Evolutionary conservation across 2,888 invertebrate genomes (phyloP).

Genomic region (Euspilapteryx auroguttella): DNA sequence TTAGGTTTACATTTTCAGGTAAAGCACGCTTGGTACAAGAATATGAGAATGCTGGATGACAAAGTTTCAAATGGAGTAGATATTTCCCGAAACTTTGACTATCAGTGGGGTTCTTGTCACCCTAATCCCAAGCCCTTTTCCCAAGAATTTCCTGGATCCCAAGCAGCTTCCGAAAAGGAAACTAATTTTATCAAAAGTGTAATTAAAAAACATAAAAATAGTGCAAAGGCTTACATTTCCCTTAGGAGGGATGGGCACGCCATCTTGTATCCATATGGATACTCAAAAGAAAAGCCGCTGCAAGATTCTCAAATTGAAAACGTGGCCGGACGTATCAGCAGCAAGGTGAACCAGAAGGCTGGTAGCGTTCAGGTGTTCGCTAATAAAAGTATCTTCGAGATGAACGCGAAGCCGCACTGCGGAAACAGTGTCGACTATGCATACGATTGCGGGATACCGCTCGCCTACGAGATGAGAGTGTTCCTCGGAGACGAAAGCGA

Average conservation of each 20-base stretch:
- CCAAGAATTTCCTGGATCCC: conserved; percentile 63
- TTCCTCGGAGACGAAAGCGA: conserved; percentile 22
- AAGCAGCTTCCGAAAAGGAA: conserved; percentile 67
- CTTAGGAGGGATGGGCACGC: conserved; percentile 72
- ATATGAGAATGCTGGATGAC: conserved; percentile 16
- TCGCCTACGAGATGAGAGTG: conserved; percentile 38
- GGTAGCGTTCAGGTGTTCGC: conserved; percentile 22
- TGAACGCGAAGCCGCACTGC: conserved; percentile 24
- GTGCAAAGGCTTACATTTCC: conserved; percentile 67
- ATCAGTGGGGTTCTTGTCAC: conserved; percentile 25
- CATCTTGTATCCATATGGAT: conserved; percentile 67
- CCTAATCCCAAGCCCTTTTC: too few species aligned
- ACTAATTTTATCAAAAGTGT: conserved; percentile 58
- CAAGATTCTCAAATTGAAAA: too few species aligned
- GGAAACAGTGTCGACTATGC: conserved; percentile 45
- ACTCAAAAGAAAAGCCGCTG: conserved; percentile 8
- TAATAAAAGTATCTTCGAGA: conserved; percentile 23
- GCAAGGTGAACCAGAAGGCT: conserved; percentile 29
- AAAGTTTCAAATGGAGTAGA: conserved; percentile 27
- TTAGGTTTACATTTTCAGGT: too few species aligned
- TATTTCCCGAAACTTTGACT: conserved; percentile 34
- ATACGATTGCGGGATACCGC: conserved; percentile 15
- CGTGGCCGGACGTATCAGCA: conserved; percentile 21
- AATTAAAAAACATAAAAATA: conserved; percentile 40
- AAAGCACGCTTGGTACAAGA: conserved; percentile 26